Conservation (phyloP, 2,888 invertebrate genomes). For the Chymomyza amoena region DNA sequence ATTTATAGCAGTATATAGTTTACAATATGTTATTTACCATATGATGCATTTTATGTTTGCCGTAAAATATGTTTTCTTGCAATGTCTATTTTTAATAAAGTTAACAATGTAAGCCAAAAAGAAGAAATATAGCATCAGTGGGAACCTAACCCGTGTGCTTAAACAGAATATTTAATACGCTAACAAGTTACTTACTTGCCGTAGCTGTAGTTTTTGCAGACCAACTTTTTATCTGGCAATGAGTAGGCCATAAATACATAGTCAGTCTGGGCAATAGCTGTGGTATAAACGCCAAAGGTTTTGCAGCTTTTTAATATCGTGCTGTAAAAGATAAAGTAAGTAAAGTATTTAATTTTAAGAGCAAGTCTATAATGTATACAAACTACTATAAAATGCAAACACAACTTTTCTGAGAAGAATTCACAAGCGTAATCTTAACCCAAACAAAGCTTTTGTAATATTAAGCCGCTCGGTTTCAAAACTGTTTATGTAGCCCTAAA, state of each 20-base stretch:
- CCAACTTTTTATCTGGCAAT: constrained; percentile 50
- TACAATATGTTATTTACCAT: constrained; percentile 72
- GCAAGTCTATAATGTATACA: too few species aligned
- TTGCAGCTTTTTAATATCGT: constrained; percentile 64
- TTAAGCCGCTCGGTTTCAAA: too few species aligned
- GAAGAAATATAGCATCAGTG: constrained; percentile 42
- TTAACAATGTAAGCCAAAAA: constrained; percentile 47
- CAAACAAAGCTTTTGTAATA: too few species aligned
- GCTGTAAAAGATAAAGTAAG: constrained; percentile 29
- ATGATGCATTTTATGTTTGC: constrained; percentile 76
- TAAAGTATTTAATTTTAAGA: not conserved
- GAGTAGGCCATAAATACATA: constrained; percentile 73
- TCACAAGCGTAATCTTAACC: too few species aligned
- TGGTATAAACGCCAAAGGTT: constrained; percentile 63
- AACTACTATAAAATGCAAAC: not conserved
- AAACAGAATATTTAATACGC: not conserved
- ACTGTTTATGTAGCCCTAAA: too few species aligned
- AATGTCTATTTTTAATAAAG: constrained; percentile 62
- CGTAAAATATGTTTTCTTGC: constrained; percentile 77
- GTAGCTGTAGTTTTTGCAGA: constrained; percentile 70
- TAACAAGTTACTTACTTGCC: constrained; percentile 65
- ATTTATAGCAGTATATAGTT: constrained; percentile 26
- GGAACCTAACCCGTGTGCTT: constrained; percentile 19
- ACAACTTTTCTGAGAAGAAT: too few species aligned
- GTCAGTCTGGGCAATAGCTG: constrained; percentile 62